phyloP scores from a whole-genome alignment of 1,140 invertebrate genomes.

The Steinernema feltiae region DNA sequence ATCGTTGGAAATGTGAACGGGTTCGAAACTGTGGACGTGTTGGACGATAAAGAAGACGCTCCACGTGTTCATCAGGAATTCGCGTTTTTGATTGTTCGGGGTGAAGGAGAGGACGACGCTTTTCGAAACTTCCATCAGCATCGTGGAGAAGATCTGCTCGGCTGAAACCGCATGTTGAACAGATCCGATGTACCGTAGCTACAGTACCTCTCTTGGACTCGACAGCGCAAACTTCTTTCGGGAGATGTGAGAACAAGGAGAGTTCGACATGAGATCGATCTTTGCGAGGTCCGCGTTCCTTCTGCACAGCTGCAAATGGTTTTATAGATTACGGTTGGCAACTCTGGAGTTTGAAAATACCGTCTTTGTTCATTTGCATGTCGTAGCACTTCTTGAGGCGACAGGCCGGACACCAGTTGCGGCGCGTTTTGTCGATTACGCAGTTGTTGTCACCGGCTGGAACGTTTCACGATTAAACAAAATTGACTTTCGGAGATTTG shows the following conservation, averaged over 20 bases:
- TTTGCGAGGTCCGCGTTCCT: neutral
- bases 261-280: neutral
- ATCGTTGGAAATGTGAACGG: neutral
- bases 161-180: neutral
- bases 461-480: neutral
- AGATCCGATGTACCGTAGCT: neutral
- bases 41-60: neutral
- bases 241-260: neutral
- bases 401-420: slow-evolving; percentile 81
- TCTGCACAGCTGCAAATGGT: neutral
- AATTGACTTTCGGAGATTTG: too few species aligned
- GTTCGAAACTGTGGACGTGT: neutral
- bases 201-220: neutral
- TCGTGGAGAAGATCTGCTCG: neutral
- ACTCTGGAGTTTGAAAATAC: neutral
- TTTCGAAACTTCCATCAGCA: neutral
- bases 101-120: slow-evolving; percentile 5
- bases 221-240: neutral
- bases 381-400: slow-evolving; percentile 72
- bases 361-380: slow-evolving; percentile 69
- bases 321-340: neutral
- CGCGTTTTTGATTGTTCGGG: neutral
- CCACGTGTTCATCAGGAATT: neutral
- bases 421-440: slow-evolving; percentile 71
- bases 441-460: slow-evolving; percentile 69